Evolutionary conservation across 2,888 invertebrate genomes (phyloP).

Genomic region (Tiphia femorata): DNA sequence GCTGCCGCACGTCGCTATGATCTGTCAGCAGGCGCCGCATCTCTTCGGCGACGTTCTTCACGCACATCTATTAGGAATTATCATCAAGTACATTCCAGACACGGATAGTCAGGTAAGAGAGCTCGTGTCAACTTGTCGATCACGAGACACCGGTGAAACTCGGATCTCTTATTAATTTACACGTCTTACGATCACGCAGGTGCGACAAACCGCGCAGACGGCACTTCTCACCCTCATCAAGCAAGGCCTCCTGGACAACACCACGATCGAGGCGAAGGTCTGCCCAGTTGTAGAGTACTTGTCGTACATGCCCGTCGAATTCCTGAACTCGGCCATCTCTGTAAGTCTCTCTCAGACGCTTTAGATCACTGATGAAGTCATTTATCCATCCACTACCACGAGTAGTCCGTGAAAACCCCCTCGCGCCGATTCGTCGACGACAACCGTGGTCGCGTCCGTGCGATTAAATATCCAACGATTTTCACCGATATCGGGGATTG

Average conservation of each 20-base stretch:
- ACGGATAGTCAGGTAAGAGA: slow-evolving; percentile 72
- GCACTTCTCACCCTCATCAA: slow-evolving; percentile 76
- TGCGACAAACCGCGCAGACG: slow-evolving; percentile 76
- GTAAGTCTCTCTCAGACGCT: slow-evolving; percentile 73
- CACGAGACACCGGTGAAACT: no score
- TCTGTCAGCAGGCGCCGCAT: slow-evolving; percentile 72
- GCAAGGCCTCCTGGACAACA: slow-evolving; percentile 74
- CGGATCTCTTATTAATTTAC: no score
- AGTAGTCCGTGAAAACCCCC: no score
- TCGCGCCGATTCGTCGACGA: no score
- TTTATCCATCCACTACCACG: no score
- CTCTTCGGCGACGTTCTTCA: slow-evolving; percentile 71
- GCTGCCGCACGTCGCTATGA: slow-evolving; percentile 76
- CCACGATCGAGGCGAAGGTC: slow-evolving; percentile 75
- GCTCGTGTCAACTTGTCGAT: not conserved
- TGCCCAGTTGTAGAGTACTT: slow-evolving; percentile 76
- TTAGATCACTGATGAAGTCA: no score
- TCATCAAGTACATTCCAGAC: slow-evolving; percentile 75
- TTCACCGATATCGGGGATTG: no score
- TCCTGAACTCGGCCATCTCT: slow-evolving; percentile 71
- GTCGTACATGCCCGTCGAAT: slow-evolving; percentile 71
- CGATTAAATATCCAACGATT: no score
- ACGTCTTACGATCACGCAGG: no score
- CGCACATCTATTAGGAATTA: slow-evolving; percentile 74
- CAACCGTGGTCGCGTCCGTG: no score